Percentiles rank a stretch among this genome's conserved stretches.
Evolutionary conservation across 2,797 vertebrate species (phyloP).

Genomic region (Melanotaenia boesemani): DNA sequence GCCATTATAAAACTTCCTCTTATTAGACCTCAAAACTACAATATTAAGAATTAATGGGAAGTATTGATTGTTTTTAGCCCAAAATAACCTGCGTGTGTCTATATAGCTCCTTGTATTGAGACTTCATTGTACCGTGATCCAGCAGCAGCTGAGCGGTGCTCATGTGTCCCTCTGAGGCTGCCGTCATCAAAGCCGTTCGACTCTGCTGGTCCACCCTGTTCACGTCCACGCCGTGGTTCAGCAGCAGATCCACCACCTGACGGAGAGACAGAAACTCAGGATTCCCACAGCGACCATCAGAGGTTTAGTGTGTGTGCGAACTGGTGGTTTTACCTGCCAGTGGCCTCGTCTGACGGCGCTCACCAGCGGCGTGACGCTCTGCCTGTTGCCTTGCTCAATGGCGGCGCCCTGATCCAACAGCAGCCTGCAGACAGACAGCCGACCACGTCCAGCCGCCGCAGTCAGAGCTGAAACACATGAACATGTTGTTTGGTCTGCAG

Average conservation of each 20-base stretch:
- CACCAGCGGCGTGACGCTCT: constrained; percentile 86
- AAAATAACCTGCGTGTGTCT: too few relatives aligned
- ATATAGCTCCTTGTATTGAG: too few relatives aligned
- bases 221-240: constrained; percentile 91
- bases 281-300: not conserved
- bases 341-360: constrained; percentile 91
- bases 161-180: constrained; percentile 93
- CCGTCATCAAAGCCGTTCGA: constrained; percentile 94
- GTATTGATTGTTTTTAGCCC: too few relatives aligned
- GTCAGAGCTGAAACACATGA: constrained; percentile 61
- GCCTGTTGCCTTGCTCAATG: constrained; percentile 84
- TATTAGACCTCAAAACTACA: too few relatives aligned
- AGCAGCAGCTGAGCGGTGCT: constrained; percentile 91
- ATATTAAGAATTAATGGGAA: too few relatives aligned
- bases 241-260: constrained; percentile 92
- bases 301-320: not conserved
- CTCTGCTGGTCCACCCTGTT: constrained; percentile 96
- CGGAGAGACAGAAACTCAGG: not conserved
- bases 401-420: constrained; percentile 86
- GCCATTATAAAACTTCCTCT: too few relatives aligned
- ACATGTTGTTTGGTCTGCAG: too few relatives aligned
- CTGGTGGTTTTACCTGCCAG: constrained; percentile 86
- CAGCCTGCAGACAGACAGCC: constrained; percentile 71
- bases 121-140: constrained; percentile 85
- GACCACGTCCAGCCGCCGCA: constrained; percentile 69